These are phyloP conservation scores for Macropodus opercularis DNA, from an alignment of 2,797 vertebrate genomes.

Conservation along the genomic window DNA sequence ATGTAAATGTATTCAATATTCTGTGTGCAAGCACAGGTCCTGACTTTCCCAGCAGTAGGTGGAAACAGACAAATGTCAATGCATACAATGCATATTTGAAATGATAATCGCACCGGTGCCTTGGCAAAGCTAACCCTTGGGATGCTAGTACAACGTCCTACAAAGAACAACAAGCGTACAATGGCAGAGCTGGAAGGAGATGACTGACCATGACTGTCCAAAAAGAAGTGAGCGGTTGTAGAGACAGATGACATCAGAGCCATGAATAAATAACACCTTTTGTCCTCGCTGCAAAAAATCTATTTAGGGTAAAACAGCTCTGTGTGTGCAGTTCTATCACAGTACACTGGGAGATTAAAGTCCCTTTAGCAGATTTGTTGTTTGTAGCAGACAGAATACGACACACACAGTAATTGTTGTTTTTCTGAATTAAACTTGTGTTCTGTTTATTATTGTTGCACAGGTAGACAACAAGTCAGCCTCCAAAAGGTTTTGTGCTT, in stretches of 20 bases:
- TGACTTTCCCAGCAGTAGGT: conserved; percentile 26
- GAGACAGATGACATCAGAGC: too few relatives aligned
- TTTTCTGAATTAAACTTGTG: conserved; percentile 29
- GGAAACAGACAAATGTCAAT: conserved; percentile 23
- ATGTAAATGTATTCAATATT: conserved; percentile 22
- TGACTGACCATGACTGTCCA: too few relatives aligned
- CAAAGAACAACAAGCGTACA: too few relatives aligned
- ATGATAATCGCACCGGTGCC: conserved; percentile 10
- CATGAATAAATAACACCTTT: conserved; percentile 7
- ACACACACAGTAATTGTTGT: conserved; percentile 13
- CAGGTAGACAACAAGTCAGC: conserved; percentile 24
- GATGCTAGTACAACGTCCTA: background rate
- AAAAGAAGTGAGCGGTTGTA: too few relatives aligned
- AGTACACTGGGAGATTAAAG: background rate
- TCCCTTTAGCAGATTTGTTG: conserved; percentile 5
- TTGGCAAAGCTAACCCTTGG: background rate
- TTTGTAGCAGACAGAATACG: background rate
- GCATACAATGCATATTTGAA: conserved; percentile 1
- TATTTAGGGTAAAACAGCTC: conserved; percentile 6
- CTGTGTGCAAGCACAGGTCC: conserved; percentile 12
- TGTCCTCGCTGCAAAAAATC: conserved; percentile 1
- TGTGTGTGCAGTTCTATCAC: too few relatives aligned
- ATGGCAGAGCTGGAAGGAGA: too few relatives aligned
- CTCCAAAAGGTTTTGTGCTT: conserved; percentile 30
- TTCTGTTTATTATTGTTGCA: too few relatives aligned